Base-by-base conservation (phyloP, 1,140 invertebrate genomes). In the Magallana gigas region DNA sequence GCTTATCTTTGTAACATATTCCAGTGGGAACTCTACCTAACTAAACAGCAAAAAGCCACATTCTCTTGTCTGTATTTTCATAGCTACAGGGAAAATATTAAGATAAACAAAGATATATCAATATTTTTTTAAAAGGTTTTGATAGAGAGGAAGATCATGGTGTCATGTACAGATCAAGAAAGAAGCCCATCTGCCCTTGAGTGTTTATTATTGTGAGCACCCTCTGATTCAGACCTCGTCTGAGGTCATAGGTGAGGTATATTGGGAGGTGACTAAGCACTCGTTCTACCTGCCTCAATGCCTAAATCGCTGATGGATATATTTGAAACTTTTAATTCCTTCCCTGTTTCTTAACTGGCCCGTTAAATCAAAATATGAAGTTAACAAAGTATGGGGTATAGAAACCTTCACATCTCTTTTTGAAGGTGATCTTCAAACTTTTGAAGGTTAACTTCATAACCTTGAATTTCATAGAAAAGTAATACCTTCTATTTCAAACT, bases 21-120 rank as follows among this genome's bases (percentile, higher is more conserved):
- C 68, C 68, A 71, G 36, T 71, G 68, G 68, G 68, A 71, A 71
- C 68, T 36, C 68, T 12, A 23, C 68, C 68, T 29, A 71, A 71
- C 23, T 29, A 71, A 71, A 71, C 68, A 71, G 23, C 68, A 71
- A 71, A 71, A 71, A 71, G 68, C 23, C 14, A 29, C 68, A 29
- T 68, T 64, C 23, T 71, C 23, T 29, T 71, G 68, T 23, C 68
- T 71, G 68, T 71, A 71, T 71, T 29, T 71, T 71, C 68, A 71
- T 29, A 29, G 68, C 68, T 36, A 29, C 68, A 36, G 68, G 18
- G 23, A 71, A 29, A 71, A 29, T 29, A 71, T 71, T 71, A 36
- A 71, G 68, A 71, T 71, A 71, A 71, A 62, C 60, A 62, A 71
- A 71, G 68, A 71, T 29, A 36, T 29, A 71, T 71, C 68, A 71